phyloP scores from a whole-genome alignment of 2,113 vertebrate genomes.

The human (Homo sapiens) region DNA sequence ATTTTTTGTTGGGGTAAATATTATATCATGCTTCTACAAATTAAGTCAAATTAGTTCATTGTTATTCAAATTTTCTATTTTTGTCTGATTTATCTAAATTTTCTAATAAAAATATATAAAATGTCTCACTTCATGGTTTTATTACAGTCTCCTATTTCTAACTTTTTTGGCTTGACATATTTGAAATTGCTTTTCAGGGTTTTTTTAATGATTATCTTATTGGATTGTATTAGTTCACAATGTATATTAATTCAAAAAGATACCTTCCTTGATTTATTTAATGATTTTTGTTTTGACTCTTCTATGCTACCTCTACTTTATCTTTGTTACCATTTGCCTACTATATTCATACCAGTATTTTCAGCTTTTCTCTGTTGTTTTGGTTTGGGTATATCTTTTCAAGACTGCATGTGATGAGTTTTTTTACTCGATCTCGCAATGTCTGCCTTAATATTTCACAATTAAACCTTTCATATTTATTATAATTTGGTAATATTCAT shows the following conservation, averaged over 20 bases:
- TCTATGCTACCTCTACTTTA: neutral
- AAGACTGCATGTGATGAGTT: neutral
- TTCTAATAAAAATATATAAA: conserved; percentile 4
- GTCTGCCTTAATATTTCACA: neutral
- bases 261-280: neutral
- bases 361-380: neutral
- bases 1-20: neutral
- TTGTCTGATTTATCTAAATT: conserved; percentile 4
- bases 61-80: conserved; percentile 30
- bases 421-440: neutral
- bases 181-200: conserved; percentile 31
- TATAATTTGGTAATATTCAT: neutral
- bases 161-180: neutral
- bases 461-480: neutral
- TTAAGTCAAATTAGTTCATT: neutral
- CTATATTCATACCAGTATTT: neutral
- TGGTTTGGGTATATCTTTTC: neutral
- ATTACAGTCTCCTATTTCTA: conserved; percentile 8
- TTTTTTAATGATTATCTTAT: conserved; percentile 25
- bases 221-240: neutral
- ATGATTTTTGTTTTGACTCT: neutral
- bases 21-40: conserved; percentile 24
- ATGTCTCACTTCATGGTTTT: neutral
- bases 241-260: neutral
- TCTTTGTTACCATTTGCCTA: neutral